phyloP scores from a whole-genome alignment of 2,888 invertebrate genomes.

The Apamea epomidion region DNA sequence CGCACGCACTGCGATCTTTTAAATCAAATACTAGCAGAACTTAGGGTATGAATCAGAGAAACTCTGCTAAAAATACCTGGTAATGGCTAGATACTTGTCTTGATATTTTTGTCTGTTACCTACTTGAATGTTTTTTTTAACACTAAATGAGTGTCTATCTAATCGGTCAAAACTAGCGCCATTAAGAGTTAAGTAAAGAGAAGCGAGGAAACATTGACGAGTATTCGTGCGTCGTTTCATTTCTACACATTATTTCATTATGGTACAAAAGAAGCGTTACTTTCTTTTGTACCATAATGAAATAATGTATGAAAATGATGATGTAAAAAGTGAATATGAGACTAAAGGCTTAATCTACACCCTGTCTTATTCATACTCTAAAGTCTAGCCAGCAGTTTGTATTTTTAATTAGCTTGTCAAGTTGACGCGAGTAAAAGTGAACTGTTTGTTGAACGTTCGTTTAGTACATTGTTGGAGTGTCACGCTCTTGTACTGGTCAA shows the following conservation, averaged over 20 bases:
- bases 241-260: too few species aligned
- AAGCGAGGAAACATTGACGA: not conserved
- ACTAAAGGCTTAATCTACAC: not conserved
- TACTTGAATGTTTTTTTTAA: not conserved
- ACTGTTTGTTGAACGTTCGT: constrained; percentile 55
- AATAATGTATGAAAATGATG: not conserved
- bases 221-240: not conserved
- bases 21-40: constrained; percentile 71
- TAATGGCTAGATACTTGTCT: not conserved
- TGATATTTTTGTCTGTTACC: not conserved
- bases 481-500: constrained; percentile 46
- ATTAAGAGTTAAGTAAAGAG: not conserved
- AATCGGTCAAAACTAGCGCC: not conserved
- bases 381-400: constrained; percentile 62
- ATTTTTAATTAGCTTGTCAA: constrained; percentile 82
- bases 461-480: constrained; percentile 47
- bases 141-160: not conserved
- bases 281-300: not conserved
- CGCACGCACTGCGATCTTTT: constrained; percentile 57
- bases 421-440: constrained; percentile 68
- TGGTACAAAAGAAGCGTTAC: too few species aligned
- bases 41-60: constrained; percentile 35
- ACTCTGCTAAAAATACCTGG: not conserved
- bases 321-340: not conserved
- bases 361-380: constrained; percentile 36